Evolutionary conservation across 1,140 invertebrate genomes (phyloP).

Genomic region (Temnothorax longispinosus): DNA sequence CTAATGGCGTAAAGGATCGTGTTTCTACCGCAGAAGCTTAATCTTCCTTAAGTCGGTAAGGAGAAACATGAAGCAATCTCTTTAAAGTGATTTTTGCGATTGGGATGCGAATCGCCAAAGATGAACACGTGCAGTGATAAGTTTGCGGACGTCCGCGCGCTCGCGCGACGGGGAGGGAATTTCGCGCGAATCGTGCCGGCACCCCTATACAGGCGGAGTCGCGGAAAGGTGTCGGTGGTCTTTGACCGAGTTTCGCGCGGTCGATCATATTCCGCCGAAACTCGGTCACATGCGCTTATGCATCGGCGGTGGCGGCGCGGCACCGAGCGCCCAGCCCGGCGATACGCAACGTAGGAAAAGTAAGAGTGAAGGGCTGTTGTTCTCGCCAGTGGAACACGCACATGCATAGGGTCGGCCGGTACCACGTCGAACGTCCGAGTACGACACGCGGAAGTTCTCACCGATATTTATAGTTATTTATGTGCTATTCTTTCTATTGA

Average conservation of each 20-base stretch:
- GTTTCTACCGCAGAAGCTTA: background rate
- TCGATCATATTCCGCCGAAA: conserved; percentile 76
- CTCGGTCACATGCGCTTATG: conserved; percentile 76
- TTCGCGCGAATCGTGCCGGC: conserved; percentile 55
- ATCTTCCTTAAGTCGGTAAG: background rate
- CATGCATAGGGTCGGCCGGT: conserved; percentile 32
- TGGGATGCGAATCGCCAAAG: background rate
- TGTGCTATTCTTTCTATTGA: background rate
- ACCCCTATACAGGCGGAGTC: conserved; percentile 48
- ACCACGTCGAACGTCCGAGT: background rate
- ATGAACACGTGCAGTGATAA: background rate
- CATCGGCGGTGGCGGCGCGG: conserved; percentile 65
- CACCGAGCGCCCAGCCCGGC: conserved; percentile 18
- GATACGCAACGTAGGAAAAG: conserved; percentile 63
- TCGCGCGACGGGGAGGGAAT: conserved; percentile 15
- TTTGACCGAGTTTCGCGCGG: conserved; percentile 76
- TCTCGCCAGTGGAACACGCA: conserved; percentile 40
- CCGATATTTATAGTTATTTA: background rate
- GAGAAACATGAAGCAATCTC: background rate
- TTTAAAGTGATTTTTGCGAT: background rate
- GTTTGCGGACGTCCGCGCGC: background rate
- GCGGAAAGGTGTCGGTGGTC: conserved; percentile 74
- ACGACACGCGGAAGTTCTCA: background rate
- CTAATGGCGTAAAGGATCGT: background rate
- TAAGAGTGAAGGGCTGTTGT: conserved; percentile 66